Percentiles rank a stretch among this genome's conserved stretches.
These are phyloP conservation scores for Ornithoptera alexandrae DNA, from an alignment of 2,888 invertebrate species.

Conservation along the genomic window DNA sequence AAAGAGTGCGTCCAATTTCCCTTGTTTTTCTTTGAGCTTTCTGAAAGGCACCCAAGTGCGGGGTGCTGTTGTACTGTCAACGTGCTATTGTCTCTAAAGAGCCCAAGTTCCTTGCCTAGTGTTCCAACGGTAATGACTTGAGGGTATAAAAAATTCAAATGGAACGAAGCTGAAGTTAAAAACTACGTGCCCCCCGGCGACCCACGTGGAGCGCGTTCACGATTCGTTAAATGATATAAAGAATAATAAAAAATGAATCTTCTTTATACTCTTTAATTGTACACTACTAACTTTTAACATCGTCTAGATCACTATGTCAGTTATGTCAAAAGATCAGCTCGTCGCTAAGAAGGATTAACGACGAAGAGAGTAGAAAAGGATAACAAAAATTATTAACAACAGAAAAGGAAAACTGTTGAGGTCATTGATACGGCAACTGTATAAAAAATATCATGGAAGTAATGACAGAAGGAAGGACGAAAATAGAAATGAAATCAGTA, in stretches of 20 bases:
- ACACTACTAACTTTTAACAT: no score
- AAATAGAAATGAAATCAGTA: no score
- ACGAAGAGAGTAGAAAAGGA: no score
- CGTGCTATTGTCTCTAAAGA: constrained; percentile 26
- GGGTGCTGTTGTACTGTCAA: constrained; percentile 14
- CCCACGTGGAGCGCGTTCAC: constrained; percentile 14
- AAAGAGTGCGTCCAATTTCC: constrained; percentile 19
- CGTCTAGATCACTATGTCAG: no score
- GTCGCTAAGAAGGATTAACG: no score
- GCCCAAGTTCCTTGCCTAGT: constrained; percentile 22
- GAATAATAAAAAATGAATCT: not conserved
- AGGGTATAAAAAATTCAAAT: constrained; percentile 28
- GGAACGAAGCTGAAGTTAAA: constrained; percentile 17
- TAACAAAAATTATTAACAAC: no score
- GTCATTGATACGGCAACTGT: no score
- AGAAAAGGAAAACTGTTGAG: no score
- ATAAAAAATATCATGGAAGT: no score
- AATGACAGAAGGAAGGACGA: no score
- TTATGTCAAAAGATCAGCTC: no score
- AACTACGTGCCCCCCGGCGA: constrained; percentile 19
- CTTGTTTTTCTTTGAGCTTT: constrained; percentile 29
- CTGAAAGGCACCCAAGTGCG: constrained; percentile 17
- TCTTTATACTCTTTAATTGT: no score
- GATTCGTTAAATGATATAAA: constrained; percentile 16
- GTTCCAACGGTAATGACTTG: constrained; percentile 26